phyloP scores from a whole-genome alignment of 2,113 vertebrate genomes.

The Onychorhynchus coronatus region DNA sequence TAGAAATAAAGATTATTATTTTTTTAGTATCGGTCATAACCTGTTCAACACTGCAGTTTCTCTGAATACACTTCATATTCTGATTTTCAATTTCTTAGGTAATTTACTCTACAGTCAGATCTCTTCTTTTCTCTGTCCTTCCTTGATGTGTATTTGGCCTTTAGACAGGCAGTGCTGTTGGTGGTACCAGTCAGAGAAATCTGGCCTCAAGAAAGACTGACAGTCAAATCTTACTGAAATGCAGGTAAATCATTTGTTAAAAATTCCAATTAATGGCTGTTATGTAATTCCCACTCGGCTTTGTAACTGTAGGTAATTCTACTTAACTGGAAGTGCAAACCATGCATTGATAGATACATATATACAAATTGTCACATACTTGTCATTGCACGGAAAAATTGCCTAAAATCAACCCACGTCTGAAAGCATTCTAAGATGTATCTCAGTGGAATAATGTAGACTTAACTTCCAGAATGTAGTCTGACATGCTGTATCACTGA shows the following conservation, averaged over 20 bases:
- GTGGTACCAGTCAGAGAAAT: background rate
- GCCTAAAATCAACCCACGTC: background rate
- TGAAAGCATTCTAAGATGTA: background rate
- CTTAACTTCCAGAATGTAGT: background rate
- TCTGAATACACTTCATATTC: background rate
- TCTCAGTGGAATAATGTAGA: background rate
- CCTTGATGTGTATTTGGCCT: background rate
- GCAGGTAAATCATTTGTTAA: background rate
- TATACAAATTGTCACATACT: background rate
- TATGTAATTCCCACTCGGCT: background rate
- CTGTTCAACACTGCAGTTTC: background rate
- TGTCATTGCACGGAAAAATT: background rate
- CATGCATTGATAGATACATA: fast-evolving
- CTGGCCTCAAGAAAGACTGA: background rate
- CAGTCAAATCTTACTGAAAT: background rate
- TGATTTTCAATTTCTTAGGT: background rate
- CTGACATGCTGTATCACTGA: background rate
- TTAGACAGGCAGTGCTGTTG: background rate
- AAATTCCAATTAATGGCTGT: background rate
- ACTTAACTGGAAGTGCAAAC: background rate
- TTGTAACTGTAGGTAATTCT: background rate
- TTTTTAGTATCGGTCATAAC: background rate
- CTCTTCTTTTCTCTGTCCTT: background rate
- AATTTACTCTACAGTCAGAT: background rate
- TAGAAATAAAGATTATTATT: too few relatives aligned